A percentile compares a stretch with the other conserved stretches of the same genome.
These are phyloP conservation scores for Gnathonemus echidnorhynchus DNA, from an alignment of 2,113 vertebrate genomes.

Conservation along the genomic window DNA sequence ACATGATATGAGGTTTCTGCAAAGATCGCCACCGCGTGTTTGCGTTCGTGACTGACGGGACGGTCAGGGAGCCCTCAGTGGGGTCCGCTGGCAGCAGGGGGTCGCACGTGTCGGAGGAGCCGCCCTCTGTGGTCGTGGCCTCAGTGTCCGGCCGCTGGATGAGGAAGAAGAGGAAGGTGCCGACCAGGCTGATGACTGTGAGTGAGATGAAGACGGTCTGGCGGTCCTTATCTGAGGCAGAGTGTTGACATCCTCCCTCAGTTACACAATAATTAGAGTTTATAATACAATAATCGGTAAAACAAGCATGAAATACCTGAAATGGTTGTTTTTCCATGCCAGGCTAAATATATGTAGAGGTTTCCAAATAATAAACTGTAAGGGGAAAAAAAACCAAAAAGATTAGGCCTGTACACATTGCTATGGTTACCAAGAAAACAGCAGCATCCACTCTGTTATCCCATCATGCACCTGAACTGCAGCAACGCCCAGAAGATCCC, in stretches of 20 bases:
- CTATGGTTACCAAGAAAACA: background rate
- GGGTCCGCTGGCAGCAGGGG: slow-evolving; percentile 43
- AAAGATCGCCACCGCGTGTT: background rate
- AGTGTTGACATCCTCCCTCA: background rate
- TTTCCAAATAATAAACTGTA: slow-evolving; percentile 93
- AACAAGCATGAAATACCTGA: slow-evolving; percentile 61
- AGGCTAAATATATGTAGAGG: slow-evolving; percentile 87
- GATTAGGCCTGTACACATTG: background rate
- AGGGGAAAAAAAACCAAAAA: slow-evolving; percentile 14
- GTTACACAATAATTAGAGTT: background rate
- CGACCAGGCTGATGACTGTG: slow-evolving; percentile 90
- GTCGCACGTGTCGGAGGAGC: slow-evolving; percentile 30
- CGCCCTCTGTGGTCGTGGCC: slow-evolving; percentile 23
- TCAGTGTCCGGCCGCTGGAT: slow-evolving; percentile 74
- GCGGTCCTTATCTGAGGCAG: slow-evolving; percentile 74
- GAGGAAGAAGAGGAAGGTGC: slow-evolving; percentile 92
- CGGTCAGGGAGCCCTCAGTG: slow-evolving; percentile 30
- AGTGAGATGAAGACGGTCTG: slow-evolving; percentile 90
- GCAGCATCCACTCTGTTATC: background rate
- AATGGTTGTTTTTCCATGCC: slow-evolving; percentile 85
- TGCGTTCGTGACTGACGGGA: slow-evolving; percentile 34
- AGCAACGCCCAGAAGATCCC: slow-evolving; percentile 94
- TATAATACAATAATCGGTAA: background rate
- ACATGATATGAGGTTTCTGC: background rate
- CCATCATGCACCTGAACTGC: slow-evolving; percentile 74